These are phyloP conservation scores for Myotis myotis DNA, from an alignment of 2,797 vertebrate genomes.

Conservation along the genomic window DNA sequence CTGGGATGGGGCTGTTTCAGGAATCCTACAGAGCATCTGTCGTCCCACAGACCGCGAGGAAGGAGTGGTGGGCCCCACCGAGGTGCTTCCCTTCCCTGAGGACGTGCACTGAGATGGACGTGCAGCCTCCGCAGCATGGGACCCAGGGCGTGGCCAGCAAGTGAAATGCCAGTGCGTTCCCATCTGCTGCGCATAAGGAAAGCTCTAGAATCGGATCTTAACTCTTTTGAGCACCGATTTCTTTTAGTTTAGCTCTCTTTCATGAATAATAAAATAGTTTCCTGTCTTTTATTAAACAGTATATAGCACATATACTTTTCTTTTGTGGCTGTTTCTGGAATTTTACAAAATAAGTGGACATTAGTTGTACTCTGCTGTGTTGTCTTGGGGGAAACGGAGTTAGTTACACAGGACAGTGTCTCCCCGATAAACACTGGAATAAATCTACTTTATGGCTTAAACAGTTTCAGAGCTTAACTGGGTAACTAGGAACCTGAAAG, in stretches of 20 bases:
- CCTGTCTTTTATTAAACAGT: slow-evolving; percentile 1
- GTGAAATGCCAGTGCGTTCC: not conserved
- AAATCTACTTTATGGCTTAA: not conserved
- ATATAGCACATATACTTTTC: not conserved
- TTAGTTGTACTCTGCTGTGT: not conserved
- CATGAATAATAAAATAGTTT: not conserved
- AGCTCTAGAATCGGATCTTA: not conserved
- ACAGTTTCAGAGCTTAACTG: not conserved
- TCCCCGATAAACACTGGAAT: not conserved
- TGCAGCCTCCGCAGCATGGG: slow-evolving; percentile 83
- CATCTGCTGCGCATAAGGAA: not conserved
- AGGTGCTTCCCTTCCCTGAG: not conserved
- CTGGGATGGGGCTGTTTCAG: not conserved
- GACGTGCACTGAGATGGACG: slow-evolving; percentile 82
- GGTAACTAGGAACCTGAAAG: not conserved
- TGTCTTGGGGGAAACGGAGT: not conserved
- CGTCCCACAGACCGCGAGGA: slow-evolving; percentile 83
- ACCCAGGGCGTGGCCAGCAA: slow-evolving; percentile 79
- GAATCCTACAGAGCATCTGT: slow-evolving; percentile 84
- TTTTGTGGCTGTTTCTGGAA: not conserved
- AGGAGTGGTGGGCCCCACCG: slow-evolving; percentile 76
- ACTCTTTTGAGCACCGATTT: not conserved
- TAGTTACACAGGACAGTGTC: not conserved
- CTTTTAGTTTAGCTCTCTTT: not conserved
- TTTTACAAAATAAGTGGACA: not conserved